A percentile compares a stretch with the other conserved stretches of the same genome.
phyloP scores from a whole-genome alignment of 2,888 invertebrate genomes.

The Homarus gammarus region DNA sequence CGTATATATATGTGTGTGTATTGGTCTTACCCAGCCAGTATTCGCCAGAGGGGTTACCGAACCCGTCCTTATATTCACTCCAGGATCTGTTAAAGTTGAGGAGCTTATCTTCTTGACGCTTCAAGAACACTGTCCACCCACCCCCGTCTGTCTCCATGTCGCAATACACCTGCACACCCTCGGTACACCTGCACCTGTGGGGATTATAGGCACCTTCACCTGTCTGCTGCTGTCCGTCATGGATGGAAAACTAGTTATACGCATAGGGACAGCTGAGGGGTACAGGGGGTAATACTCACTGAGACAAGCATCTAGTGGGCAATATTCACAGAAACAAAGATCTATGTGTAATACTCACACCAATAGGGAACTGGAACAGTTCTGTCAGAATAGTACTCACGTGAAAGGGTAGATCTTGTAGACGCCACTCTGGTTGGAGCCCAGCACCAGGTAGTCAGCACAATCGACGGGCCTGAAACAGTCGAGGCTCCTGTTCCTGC shows the following conservation, averaged over 20 bases:
- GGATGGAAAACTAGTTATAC: too few relatives aligned
- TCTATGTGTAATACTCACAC: too few relatives aligned
- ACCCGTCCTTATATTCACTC: slow-evolving; percentile 40
- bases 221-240: too few relatives aligned
- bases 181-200: slow-evolving; percentile 38
- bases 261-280: too few relatives aligned
- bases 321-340: too few relatives aligned
- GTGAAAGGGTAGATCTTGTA: slow-evolving; percentile 50
- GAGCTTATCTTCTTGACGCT: not conserved
- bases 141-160: slow-evolving; percentile 46
- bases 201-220: too few relatives aligned
- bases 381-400: slow-evolving; percentile 1
- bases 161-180: slow-evolving; percentile 26
- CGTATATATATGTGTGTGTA: not conserved
- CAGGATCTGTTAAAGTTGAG: slow-evolving; percentile 42
- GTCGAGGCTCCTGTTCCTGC: not conserved
- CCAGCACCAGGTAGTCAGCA: slow-evolving; percentile 26
- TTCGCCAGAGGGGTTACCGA: slow-evolving; percentile 35
- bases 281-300: too few relatives aligned
- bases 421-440: slow-evolving; percentile 13
- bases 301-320: too few relatives aligned
- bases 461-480: slow-evolving; percentile 42
- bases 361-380: too few relatives aligned
- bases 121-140: slow-evolving; percentile 53
- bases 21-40: slow-evolving; percentile 56